Evolutionary conservation across 1,140 invertebrate species (phyloP).

Genomic region (Ostrea edulis): DNA sequence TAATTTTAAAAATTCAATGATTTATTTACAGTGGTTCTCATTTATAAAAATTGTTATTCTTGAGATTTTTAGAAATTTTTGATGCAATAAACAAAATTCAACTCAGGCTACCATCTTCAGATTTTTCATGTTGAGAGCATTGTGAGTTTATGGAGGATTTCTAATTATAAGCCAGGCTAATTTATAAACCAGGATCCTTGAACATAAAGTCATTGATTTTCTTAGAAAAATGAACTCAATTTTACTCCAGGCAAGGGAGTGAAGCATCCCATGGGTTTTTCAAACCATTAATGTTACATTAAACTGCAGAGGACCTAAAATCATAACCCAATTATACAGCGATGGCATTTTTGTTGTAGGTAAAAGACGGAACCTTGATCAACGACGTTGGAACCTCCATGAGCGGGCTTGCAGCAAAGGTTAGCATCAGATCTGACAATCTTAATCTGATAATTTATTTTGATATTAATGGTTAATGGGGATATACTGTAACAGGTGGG

Average conservation of each 20-base stretch:
- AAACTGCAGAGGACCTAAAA: background rate
- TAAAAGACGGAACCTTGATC: constrained; percentile 73
- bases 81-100: too few species aligned
- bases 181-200: background rate
- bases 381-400: constrained; percentile 77
- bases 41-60: too few species aligned
- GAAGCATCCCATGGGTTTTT: background rate
- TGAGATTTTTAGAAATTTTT: too few species aligned
- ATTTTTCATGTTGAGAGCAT: too few species aligned
- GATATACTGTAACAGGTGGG: too few species aligned
- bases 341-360: constrained; percentile 61
- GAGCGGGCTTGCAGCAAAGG: constrained; percentile 77
- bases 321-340: background rate
- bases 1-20: too few species aligned
- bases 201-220: constrained; percentile 10
- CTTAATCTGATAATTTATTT: too few species aligned
- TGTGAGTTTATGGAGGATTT: too few species aligned
- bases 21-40: too few species aligned
- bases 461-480: too few species aligned
- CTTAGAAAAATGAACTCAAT: background rate
- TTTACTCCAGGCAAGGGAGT: background rate
- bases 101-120: too few species aligned
- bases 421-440: constrained; percentile 44
- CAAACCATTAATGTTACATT: background rate
- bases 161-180: too few species aligned